Evolutionary conservation across 2,797 vertebrate species (phyloP), one percentile per base, ranked within the genome.

Genomic region (Champsocephalus esox): DNA sequence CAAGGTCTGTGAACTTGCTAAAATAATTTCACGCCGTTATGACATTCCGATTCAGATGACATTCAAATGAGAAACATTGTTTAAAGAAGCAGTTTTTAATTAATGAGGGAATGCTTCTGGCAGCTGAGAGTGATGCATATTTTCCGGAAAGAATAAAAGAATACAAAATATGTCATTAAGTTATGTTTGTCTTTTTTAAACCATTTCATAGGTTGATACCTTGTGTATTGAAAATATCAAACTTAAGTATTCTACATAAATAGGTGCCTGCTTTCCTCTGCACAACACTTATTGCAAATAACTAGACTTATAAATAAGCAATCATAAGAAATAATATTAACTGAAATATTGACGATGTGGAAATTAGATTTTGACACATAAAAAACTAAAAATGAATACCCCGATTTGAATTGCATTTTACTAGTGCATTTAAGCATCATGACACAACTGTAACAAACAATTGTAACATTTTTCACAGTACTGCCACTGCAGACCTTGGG

Each of bases 181-280:
- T 14, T 41, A n/a, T 60, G 52, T 56, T 70, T 70, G 32, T 58
- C 76, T 79, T 70, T 38, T 7, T 81, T 19, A 81, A 82, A 82
- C 28, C 11, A n/a, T 74, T 75, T 80, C 43, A 57, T 19, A 65
- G 77, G 16, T 38, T 52, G 84, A 76, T 44, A 58, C 50, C 16
- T 38, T 43, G 69, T 79, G 90, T 54, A 69, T 79, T 83, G 32
- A 67, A 74, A 86, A 77, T 52, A 59, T 82, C 55, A 84, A 81
- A 72, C 48, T 56, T 19, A 44, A 79, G 44, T 44, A 50, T 9
- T 41, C 32, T n/a, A 21, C 17, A 66, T 12, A 57, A 43, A n/a
- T 3, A 46, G 14, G 5, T 1, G 44, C 10, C 1, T 59, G 0
- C 73, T 70, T 69, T 51, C 49, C 32, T 68, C 75, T 49, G 49